Base-by-base conservation (phyloP, 2,797 vertebrate genomes). In the Kryptolebias ocellatus region DNA sequence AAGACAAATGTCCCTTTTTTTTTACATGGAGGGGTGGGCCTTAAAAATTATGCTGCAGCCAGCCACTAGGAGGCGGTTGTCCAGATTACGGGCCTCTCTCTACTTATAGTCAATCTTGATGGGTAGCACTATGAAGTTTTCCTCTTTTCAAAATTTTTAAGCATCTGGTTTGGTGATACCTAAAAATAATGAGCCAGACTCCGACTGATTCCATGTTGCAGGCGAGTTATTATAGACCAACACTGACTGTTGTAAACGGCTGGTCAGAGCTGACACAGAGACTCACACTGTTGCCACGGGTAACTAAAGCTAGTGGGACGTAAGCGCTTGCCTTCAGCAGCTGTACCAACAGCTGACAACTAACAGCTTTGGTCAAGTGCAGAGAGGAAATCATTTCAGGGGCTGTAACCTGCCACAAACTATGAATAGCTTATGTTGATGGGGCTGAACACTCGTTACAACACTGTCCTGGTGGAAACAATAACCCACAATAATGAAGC, bases 381-480 rank as follows among this genome's bases (percentile, higher is more conserved):
- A 57, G 63, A 79, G 75, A 74, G 59, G 45, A 63, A 82, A 83
- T 87, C 55, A 57, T 83, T 83, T 76, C 64, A 60, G 70, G 60
- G 66, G 56, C 68, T 78, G 63, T 64, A 79, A 83, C 68, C 73
- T 78, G 74, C 74, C 77, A 74, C 66, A 73, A 65, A 75, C 53
- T 61, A 78, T 78, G 72, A 80, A 65, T 54, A 69, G 49, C 59
- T 71, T 64, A 53, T 61, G 67, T 50, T 70, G 80, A 83, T 67
- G 56, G 64, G 31, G 58, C 70, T 9, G 31, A 65, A 59, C 6
- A 15, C 58, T 75, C 57, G 63, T 64, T 52, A 52, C 70, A 54
- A 52, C 18, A 31, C 70, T 20, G 37, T 79, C 46, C 78, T 72
- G 56, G 64, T 72, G 53, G 61, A 77, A 60, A 81, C 80, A 73